phyloP scores from a whole-genome alignment of 2,888 invertebrate genomes.

The Scaptomyza flava region DNA sequence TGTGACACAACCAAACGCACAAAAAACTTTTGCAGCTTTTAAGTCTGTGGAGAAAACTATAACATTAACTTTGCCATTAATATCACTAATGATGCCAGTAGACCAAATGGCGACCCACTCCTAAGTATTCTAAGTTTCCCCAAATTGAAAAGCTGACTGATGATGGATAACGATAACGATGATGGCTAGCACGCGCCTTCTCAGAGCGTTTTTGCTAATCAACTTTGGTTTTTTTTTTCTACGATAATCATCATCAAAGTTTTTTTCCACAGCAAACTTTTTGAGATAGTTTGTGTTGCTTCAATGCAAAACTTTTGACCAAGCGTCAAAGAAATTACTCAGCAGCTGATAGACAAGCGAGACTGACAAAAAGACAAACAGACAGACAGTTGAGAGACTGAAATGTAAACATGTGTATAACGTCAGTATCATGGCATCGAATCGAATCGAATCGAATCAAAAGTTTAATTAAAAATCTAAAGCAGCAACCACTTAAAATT shows the following conservation, averaged over 20 bases:
- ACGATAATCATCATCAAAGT: slow-evolving; percentile 78
- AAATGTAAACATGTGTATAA: slow-evolving; percentile 59
- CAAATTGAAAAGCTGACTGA: slow-evolving; percentile 31
- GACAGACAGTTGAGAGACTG: slow-evolving; percentile 29
- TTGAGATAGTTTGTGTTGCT: slow-evolving; percentile 39
- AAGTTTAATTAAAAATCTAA: slow-evolving; percentile 40
- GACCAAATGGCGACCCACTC: slow-evolving; percentile 20
- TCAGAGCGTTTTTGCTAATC: slow-evolving; percentile 55
- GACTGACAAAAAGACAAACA: slow-evolving; percentile 30
- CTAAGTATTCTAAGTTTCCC: slow-evolving; percentile 5
- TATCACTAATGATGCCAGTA: slow-evolving; percentile 62
- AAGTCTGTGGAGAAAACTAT: slow-evolving; percentile 48
- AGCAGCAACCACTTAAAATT: slow-evolving; percentile 61
- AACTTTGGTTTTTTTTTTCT: slow-evolving; percentile 58
- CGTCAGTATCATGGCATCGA: slow-evolving; percentile 39
- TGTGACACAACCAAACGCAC: slow-evolving; percentile 15
- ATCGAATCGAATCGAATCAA: slow-evolving; percentile 12
- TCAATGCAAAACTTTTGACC: slow-evolving; percentile 44
- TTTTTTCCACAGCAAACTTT: slow-evolving; percentile 52
- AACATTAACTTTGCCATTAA: slow-evolving; percentile 62
- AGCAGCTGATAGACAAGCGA: slow-evolving; percentile 12
- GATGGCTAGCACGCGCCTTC: slow-evolving; percentile 24
- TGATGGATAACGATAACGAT: slow-evolving; percentile 21
- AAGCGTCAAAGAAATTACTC: slow-evolving; percentile 66
- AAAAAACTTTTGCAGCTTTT: slow-evolving; percentile 35